A percentile compares a stretch with the other conserved stretches of the same genome.
Conservation (phyloP, 2,797 vertebrate species). For the Pterois miles region DNA sequence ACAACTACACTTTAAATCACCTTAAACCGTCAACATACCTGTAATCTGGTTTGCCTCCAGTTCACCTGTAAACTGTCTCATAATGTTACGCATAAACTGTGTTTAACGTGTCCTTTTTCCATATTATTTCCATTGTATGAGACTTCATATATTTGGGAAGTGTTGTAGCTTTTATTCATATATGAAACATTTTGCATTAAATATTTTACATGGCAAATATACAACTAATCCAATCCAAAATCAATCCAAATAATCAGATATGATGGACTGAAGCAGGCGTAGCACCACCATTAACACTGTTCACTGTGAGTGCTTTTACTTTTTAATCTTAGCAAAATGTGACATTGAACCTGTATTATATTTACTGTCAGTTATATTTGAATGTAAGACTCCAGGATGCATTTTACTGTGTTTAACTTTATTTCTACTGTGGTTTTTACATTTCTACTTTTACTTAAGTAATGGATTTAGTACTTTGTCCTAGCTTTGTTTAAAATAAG, state of each 20-base stretch:
- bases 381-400: background rate
- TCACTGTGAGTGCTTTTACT: background rate
- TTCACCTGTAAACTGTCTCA: background rate
- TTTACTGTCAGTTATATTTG: background rate
- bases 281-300: background rate
- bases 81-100: background rate
- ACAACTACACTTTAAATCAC: background rate
- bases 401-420: background rate
- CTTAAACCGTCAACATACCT: background rate
- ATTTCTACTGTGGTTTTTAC: background rate
- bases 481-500: slow-evolving; percentile 43
- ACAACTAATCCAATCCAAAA: background rate
- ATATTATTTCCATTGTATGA: background rate
- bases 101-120: background rate
- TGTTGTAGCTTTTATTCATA: background rate
- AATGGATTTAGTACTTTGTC: slow-evolving; percentile 20
- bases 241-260: too few species aligned
- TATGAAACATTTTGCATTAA: background rate
- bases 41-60: background rate
- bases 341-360: background rate
- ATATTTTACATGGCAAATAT: background rate
- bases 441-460: slow-evolving; percentile 3
- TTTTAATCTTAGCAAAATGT: background rate
- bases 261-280: background rate
- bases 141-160: background rate